Conservation (phyloP, 1,140 invertebrate genomes). For the Anastatus disparis region DNA sequence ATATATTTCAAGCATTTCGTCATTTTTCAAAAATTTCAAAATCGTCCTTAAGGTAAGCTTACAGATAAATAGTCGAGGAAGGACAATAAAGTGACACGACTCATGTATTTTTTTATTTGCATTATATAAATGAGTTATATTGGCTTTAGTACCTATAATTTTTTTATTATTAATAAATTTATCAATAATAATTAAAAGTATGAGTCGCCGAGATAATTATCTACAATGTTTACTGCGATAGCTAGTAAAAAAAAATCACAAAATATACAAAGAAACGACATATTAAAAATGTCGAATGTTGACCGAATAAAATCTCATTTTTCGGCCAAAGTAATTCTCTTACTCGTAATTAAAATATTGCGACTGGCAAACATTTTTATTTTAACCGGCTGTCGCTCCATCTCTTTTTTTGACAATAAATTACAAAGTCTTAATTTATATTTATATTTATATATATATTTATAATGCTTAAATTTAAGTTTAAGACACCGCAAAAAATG, state of each 20-base stretch:
- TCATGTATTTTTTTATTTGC: conserved; percentile 28
- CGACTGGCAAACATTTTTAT: conserved; percentile 5
- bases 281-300: conserved; percentile 21
- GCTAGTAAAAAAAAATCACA: conserved; percentile 64
- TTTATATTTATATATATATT: conserved; percentile 26
- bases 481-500: conserved; percentile 17
- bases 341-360: conserved; percentile 18
- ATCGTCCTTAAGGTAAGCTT: conserved; percentile 15
- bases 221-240: conserved; percentile 57
- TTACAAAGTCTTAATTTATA: conserved; percentile 41
- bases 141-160: conserved; percentile 62
- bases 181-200: conserved; percentile 58
- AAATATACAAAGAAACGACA: conserved; percentile 64
- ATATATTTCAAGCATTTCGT: conserved; percentile 24
- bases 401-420: conserved; percentile 32
- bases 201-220: conserved; percentile 64
- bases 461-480: conserved; percentile 18
- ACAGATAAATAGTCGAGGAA: conserved; percentile 35
- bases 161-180: conserved; percentile 51
- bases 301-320: neutral
- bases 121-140: conserved; percentile 52
- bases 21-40: conserved; percentile 32
- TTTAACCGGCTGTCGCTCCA: conserved; percentile 9
- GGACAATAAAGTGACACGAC: conserved; percentile 36
- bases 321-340: conserved; percentile 1